Base-by-base conservation (phyloP, 2,888 invertebrate genomes). In the Acanthopleura granulata region DNA sequence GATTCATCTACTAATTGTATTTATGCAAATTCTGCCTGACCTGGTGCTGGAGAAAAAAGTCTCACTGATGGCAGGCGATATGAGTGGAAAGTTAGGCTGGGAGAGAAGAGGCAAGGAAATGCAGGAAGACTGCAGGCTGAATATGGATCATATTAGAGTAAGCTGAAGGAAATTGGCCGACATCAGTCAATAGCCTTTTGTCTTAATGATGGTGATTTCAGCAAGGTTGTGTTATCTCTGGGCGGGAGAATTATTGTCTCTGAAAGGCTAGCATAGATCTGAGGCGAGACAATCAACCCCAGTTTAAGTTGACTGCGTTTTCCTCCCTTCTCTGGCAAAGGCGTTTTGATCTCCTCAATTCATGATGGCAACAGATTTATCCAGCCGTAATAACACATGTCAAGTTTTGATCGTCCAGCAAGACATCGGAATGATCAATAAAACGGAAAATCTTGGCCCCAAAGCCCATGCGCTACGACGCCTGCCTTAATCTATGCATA, bases 361-460 rank as follows among this genome's bases (percentile, higher is more conserved):
- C 57, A 57, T 57, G 22, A n/a, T 57, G n/a, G 57, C n/a, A 18
- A 18, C n/a, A 57, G 29, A 66, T 22, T 66, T 27, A 66, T 66
- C 66, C 29, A 16, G 27, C 66, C 6, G 25, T 66, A 66, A 66
- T 66, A 27, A 66, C 66, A 66, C 16, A 27, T 66, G 66, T 66
- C 66, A 66, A 27, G 22, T 66, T 66, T 66, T 22, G 66, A 66
- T 66, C 27, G 29, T 1, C 15, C 15, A 27, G 66, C 66, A 66
- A 66, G 66, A 66, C 66, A 66, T 66, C 66, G 29, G 16, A 27
- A 22, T 66, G 66, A 66, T 66, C 66, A 66, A 66, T 66, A 66
- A 66, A 27, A 66, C 25, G 29, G 66, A 27, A 57, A 66, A 66
- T 66, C 66, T 66, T 66, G 22, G 16, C 16, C 29, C 18, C 66